Conservation (phyloP, 2,888 invertebrate genomes). For the Orthosia cruda region DNA sequence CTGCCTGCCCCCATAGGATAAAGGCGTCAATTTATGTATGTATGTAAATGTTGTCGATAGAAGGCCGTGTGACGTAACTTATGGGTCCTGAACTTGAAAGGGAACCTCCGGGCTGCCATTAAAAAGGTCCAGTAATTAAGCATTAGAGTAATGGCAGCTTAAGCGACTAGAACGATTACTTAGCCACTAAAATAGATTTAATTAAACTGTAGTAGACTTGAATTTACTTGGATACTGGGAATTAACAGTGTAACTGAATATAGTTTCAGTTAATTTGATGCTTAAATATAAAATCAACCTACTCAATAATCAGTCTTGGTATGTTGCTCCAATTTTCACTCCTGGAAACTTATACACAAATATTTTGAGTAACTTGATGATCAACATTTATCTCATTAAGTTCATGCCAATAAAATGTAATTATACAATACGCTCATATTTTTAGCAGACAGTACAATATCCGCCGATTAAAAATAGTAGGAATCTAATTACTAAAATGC, state of each 20-base stretch:
- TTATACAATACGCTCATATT: too few relatives aligned
- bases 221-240: slow-evolving; percentile 39
- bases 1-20: too few relatives aligned
- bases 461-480: too few relatives aligned
- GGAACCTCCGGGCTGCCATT: slow-evolving; percentile 51
- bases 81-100: slow-evolving; percentile 52
- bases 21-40: not conserved
- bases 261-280: not conserved
- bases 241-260: slow-evolving; percentile 26
- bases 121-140: slow-evolving; percentile 65
- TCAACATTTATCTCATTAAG: too few relatives aligned
- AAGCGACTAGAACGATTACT: slow-evolving; percentile 66
- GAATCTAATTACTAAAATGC: too few relatives aligned
- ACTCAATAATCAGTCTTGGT: too few relatives aligned
- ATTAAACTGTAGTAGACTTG: slow-evolving; percentile 33
- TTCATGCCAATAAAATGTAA: too few relatives aligned
- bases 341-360: not conserved
- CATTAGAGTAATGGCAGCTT: slow-evolving; percentile 65
- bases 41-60: slow-evolving; percentile 10
- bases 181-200: slow-evolving; percentile 67
- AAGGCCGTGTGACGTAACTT: slow-evolving; percentile 31
- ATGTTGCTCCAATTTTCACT: not conserved
- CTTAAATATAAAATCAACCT: too few relatives aligned
- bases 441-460: too few relatives aligned
- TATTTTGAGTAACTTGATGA: not conserved